Percentiles rank a stretch among this genome's conserved stretches.
Evolutionary conservation across 2,888 invertebrate species (phyloP).

Genomic region (Epicampocera succincta): DNA sequence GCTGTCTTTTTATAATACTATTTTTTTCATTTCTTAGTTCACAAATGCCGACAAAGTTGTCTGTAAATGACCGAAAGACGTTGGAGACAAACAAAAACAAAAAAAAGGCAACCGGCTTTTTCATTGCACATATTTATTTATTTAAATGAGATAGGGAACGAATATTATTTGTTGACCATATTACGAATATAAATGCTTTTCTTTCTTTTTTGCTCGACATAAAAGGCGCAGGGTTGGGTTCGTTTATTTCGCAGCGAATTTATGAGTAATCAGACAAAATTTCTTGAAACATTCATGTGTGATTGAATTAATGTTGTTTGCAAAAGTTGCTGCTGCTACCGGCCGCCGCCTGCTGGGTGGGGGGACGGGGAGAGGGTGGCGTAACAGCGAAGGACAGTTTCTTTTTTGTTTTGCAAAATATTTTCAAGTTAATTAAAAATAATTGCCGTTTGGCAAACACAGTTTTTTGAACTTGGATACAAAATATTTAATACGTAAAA

Average conservation of each 20-base stretch:
- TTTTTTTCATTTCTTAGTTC: constrained; percentile 11
- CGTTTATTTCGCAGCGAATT: constrained; percentile 10
- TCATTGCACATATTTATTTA: background rate
- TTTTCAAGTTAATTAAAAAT: constrained; percentile 43
- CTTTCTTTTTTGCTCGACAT: constrained; percentile 2
- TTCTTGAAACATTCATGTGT: background rate
- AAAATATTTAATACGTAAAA: background rate
- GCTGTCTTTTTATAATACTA: constrained; percentile 9
- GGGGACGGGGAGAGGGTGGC: background rate
- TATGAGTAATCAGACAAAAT: constrained; percentile 52
- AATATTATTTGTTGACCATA: constrained; percentile 21
- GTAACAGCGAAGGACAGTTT: background rate
- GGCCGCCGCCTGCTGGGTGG: no score
- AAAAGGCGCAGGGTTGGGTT: constrained; percentile 25
- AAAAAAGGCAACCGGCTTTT: constrained; percentile 37
- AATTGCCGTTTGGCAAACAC: constrained; percentile 22
- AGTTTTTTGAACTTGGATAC: constrained; percentile 20
- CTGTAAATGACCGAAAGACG: constrained; percentile 50
- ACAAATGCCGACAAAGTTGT: constrained; percentile 58
- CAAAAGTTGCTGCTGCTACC: background rate
- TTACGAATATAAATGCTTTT: background rate
- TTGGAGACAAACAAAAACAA: constrained; percentile 18
- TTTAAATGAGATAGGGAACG: constrained; percentile 1
- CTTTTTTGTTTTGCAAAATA: constrained; percentile 11
- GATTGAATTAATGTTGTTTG: background rate